Base-by-base conservation (phyloP, 2,888 invertebrate genomes). In the Achlya flavicornis region DNA sequence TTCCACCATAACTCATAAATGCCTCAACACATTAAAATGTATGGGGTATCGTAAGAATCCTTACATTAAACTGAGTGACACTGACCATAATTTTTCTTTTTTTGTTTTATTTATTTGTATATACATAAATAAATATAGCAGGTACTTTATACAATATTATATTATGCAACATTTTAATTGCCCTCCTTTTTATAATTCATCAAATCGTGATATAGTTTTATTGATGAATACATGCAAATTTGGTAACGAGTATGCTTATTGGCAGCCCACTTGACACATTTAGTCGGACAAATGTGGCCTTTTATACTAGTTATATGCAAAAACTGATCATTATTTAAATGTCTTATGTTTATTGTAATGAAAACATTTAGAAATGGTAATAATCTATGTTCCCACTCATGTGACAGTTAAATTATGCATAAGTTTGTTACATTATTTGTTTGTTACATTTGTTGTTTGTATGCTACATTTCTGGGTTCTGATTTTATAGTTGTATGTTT, bases 171-270 rank as follows among this genome's bases (percentile, higher is more conserved):
- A 80, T 82, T 74, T 79, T 84, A 82, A 61, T 46, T 35, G 12
- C 63, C 64, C 19, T 63, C 33, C 41, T 38, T 61, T 62, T 68
- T 68, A 66, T 69, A 73, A 76, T 69, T 72, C 72, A 68, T 62
- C 62, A 66, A 66, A 65, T 77, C 80, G 76, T 83, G 79, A 74
- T 75, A 76, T 53, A 64, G 72, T 77, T 83, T 81, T 80, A 75
- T 80, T 70, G 74, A 74, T 70, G 69, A 67, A 67, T 72, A 74
- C 72, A 64, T 76, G 72, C 71, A 65, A 43, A 59, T 60, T 67
- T 71, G 57, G 66, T 63, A 72, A 72, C 70, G 62, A 67, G 62
- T 63, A 60, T 57, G 57, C 58, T 48, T 35, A 62, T 63, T 66
- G 64, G 64, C 62, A 63, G 65, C 62, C 57, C 33, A 67, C 64